phyloP scores from a whole-genome alignment of 2,888 invertebrate genomes.

The Zaprionus bogoriensis region DNA sequence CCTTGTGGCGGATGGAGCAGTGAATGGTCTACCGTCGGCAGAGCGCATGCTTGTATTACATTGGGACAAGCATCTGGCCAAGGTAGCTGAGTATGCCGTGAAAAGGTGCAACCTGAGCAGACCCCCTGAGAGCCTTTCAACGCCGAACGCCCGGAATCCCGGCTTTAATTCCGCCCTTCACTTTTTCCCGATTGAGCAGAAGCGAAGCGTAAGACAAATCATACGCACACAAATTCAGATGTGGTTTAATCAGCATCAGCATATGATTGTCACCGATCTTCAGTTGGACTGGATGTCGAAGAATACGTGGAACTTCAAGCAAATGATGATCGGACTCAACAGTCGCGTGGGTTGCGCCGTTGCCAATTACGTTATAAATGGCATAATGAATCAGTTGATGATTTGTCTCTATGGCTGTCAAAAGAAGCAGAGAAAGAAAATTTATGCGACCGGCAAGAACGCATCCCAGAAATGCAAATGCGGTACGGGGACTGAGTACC shows the following conservation, averaged over 20 bases:
- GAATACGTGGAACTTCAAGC: conserved; percentile 15
- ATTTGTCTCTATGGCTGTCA: conserved; percentile 21
- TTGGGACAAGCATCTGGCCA: neutral
- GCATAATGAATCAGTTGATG: conserved; percentile 17
- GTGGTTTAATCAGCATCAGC: neutral
- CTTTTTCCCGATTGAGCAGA: neutral
- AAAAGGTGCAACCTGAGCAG: neutral
- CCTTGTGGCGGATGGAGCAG: neutral
- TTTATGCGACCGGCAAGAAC: neutral
- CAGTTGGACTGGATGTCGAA: neutral
- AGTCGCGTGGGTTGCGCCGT: conserved; percentile 27
- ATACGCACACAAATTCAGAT: neutral
- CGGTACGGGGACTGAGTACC: neutral
- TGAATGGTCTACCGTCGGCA: neutral
- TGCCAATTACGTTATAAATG: too few species aligned
- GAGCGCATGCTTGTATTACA: neutral
- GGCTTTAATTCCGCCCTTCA: neutral
- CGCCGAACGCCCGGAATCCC: neutral
- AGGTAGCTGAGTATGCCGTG: neutral
- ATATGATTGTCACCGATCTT: neutral
- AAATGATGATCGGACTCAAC: conserved; percentile 8
- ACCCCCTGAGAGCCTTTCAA: neutral
- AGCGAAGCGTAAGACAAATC: neutral
- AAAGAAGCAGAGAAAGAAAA: neutral
- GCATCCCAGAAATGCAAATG: conserved; percentile 2